These are phyloP conservation scores for Pyrgilauda ruficollis DNA, from an alignment of 2,113 vertebrate species.

Conservation along the genomic window DNA sequence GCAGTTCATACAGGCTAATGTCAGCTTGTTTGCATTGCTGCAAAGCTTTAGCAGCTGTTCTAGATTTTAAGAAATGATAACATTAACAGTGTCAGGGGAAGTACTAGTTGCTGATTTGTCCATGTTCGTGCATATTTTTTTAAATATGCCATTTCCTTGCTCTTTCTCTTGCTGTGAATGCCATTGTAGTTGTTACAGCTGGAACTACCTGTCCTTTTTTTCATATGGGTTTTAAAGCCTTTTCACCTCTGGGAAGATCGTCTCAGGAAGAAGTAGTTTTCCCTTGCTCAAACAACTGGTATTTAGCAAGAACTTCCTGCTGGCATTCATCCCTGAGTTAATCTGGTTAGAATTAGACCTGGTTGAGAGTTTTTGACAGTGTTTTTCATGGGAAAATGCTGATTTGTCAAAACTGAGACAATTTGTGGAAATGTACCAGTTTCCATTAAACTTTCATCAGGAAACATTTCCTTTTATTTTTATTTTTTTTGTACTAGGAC, in stretches of 20 bases:
- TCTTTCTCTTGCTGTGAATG: background rate
- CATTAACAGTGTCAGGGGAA: background rate
- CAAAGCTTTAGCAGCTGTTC: background rate
- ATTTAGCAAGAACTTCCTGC: slow-evolving; percentile 56
- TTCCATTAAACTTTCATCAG: slow-evolving; percentile 48
- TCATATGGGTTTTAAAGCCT: background rate
- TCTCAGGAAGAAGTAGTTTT: background rate
- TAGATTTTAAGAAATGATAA: background rate
- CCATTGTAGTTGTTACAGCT: background rate
- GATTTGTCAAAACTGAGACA: slow-evolving; percentile 63
- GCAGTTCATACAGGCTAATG: background rate
- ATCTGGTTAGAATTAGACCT: slow-evolving; percentile 52
- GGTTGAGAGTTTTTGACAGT: slow-evolving; percentile 43
- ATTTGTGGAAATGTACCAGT: slow-evolving; percentile 62
- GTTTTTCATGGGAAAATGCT: slow-evolving; percentile 66
- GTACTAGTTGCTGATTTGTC: background rate
- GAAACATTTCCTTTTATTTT: background rate
- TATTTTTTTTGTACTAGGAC: too few relatives aligned
- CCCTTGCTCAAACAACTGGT: slow-evolving; percentile 35
- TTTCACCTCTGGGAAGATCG: slow-evolving; percentile 7
- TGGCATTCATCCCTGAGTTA: slow-evolving; percentile 52
- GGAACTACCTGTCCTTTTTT: background rate
- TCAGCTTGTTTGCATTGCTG: background rate
- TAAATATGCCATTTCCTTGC: background rate
- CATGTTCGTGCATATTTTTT: background rate